Evolutionary conservation across 2,113 vertebrate species (phyloP).

Genomic region (Apistogramma diplotaenia): DNA sequence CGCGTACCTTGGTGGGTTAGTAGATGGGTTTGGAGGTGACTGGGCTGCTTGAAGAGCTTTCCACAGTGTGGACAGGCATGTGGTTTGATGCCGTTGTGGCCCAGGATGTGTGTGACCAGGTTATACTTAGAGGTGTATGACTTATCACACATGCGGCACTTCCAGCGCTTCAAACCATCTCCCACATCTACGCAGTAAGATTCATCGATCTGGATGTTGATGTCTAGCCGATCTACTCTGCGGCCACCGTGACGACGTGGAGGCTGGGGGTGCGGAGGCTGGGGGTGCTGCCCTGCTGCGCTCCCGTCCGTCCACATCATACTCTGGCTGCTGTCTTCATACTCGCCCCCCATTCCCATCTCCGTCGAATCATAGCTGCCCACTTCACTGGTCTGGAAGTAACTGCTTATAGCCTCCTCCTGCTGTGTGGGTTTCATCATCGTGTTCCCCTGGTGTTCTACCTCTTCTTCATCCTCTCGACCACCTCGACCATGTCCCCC

Average conservation of each 20-base stretch:
- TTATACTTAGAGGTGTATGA: slow-evolving; percentile 99
- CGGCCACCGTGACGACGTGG: slow-evolving; percentile 77
- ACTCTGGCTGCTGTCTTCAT: slow-evolving; percentile 76
- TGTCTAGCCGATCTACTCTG: slow-evolving; percentile 92
- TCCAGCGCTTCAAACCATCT: slow-evolving; percentile 94
- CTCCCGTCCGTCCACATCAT: slow-evolving; percentile 77
- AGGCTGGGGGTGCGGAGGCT: slow-evolving; percentile 59
- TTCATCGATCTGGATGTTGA: slow-evolving; percentile 97
- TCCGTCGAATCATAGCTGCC: slow-evolving; percentile 76
- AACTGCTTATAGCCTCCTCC: slow-evolving; percentile 78
- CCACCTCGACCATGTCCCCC: slow-evolving; percentile 42
- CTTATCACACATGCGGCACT: slow-evolving; percentile 97
- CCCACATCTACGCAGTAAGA: slow-evolving; percentile 95
- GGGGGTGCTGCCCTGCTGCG: slow-evolving; percentile 63
- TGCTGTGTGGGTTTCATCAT: slow-evolving; percentile 72
- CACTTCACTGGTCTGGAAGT: slow-evolving; percentile 79
- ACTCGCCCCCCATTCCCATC: slow-evolving; percentile 79
- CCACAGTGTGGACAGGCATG: slow-evolving; percentile 93
- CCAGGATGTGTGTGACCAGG: slow-evolving; percentile 96
- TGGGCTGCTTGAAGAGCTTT: slow-evolving; percentile 98
- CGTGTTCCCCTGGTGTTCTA: slow-evolving; percentile 65
- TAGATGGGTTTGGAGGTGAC: slow-evolving; percentile 96
- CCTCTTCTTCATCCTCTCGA: slow-evolving; percentile 71
- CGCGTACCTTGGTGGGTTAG: slow-evolving; percentile 95
- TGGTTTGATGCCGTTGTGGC: slow-evolving; percentile 96